Evolutionary conservation across 2,113 vertebrate species (phyloP), one percentile per base, ranked within the genome.

Genomic region (Dicentrarchus labrax): DNA sequence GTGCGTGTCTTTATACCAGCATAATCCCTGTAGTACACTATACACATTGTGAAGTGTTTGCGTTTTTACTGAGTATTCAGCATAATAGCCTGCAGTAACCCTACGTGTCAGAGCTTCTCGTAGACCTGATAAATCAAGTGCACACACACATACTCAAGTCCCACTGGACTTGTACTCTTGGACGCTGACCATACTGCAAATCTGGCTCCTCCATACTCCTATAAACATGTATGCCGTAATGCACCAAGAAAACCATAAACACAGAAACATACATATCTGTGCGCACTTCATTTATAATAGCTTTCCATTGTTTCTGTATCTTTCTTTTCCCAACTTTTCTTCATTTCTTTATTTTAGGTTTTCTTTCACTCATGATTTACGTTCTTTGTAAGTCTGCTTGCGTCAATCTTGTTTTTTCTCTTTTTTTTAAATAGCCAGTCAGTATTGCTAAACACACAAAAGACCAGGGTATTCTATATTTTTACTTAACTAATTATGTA

Each of bases 31-130:
- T 12, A 72, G 61, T 22, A 70, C 45, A 72, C 21, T 77, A 8
- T 50, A 78, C 54, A 66, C 64, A 72, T 7, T 74, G 53, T 84
- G 41, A 76, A 84, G 71, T 72, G 74, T 79, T 84, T 74, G 56
- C 11, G 5, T 77, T 84, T 88, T 73, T 76, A 72, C 66, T 70
- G 41, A 70, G 61, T 57, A 50, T 86, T 78, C 48, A 68, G 57
- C 64, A 74, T 62, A 57, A 75, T 54, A 75, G 30, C 82, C 72
- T 76, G 66, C 47, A 77, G 82, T 61, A 56, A 64, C 61, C 39
- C 5, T 67, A 24, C 10, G 1, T 85, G 71, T 76, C 13, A 76
- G 53, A 86, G 59, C 39, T 59, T 85, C 64, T 54, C 15, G 2
- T 48, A 67, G 72, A 78, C 70, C 72, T 45, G 50, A 68, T 82